Percentiles rank a stretch among this genome's conserved stretches.
phyloP scores from a whole-genome alignment of 2,888 invertebrate genomes.

The Mongoloraphidia duomilia region DNA sequence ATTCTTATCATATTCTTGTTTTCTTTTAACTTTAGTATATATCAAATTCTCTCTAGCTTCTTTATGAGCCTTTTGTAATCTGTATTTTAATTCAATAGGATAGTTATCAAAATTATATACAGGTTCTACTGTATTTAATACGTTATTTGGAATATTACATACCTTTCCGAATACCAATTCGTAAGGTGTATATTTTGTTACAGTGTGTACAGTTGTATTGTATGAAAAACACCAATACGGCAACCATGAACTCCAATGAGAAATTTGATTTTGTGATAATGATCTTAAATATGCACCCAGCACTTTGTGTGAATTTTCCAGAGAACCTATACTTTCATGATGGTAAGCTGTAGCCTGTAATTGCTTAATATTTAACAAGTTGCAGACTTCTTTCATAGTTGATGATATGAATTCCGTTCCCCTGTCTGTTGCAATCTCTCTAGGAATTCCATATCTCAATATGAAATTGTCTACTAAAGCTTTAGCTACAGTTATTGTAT shows the following conservation, averaged over 20 bases:
- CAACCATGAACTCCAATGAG: conserved; percentile 13
- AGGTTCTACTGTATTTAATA: conserved; percentile 7
- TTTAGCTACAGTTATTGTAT: conserved; percentile 6
- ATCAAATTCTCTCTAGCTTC: conserved; percentile 11
- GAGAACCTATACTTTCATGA: conserved; percentile 9
- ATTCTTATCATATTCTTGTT: not conserved
- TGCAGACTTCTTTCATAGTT: conserved; percentile 8
- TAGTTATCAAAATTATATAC: conserved; percentile 12
- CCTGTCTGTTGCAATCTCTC: conserved; percentile 9
- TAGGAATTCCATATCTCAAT: conserved; percentile 12
- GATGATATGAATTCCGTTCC: conserved; percentile 12
- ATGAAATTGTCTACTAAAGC: conserved; percentile 13
- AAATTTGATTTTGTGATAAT: conserved; percentile 4
- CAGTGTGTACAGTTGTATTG: conserved; percentile 14
- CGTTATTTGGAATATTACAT: conserved; percentile 10
- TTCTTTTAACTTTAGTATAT: conserved; percentile 4
- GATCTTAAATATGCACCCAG: conserved; percentile 12
- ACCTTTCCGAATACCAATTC: conserved; percentile 13
- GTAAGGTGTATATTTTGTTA: conserved; percentile 14
- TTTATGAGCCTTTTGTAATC: conserved; percentile 10
- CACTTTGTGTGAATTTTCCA: conserved; percentile 13
- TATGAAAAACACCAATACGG: conserved; percentile 15
- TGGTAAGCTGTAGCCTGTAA: conserved; percentile 10
- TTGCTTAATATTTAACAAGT: conserved; percentile 11
- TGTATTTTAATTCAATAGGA: conserved; percentile 14